Base-by-base conservation (phyloP, 2,888 invertebrate genomes). In the Caenorhabditis japonica region DNA sequence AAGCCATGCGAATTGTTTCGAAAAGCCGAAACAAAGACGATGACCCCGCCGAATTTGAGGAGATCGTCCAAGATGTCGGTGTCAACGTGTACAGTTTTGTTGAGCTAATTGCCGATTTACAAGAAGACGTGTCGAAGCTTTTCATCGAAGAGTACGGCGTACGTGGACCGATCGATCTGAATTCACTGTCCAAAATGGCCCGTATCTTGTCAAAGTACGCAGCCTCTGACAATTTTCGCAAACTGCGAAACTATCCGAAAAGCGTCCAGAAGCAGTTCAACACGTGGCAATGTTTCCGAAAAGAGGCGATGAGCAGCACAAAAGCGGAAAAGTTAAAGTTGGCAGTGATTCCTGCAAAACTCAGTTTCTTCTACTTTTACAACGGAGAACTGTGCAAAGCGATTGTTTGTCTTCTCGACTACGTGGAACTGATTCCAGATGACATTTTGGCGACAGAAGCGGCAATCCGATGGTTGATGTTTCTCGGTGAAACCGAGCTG, bases 401-500 rank as follows among this genome's bases (percentile, higher is more conserved):
- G 8, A 30, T 75, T 1, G 61, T 55, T 7, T 69, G 69, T 33
- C 30, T 75, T 3, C 19, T 69, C 2, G 69, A 70, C 25, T 75
- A 64, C 19, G 8, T 59, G 13, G 56, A 70, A 4, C n/a, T 70
- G 4, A 19, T 51, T 5, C 59, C 58, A 4, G 43, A 69, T 2
- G 75, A 75, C 34, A 25, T 15, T 30, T 8, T 47, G 3, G 47
- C 55, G 1, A 51, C 41, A 19, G 64, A 75, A 39, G 51, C 44
- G 10, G 55, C 47, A 19, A 10, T 75, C 5, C 47, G 49, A n/a
- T 75, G 75, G 75, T n/a, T 64, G 1, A 27, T 75, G 10, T 70
- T 59, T 36, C 58, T 69, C n/a, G 69, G 75, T 13, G 68, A 74
- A 44, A 53, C 61, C 3, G 68, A 74, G 30, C 33, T 73, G 12